Base-by-base conservation (phyloP, 2,113 vertebrate genomes). In the Rhynchopsitta pachyrhyncha region DNA sequence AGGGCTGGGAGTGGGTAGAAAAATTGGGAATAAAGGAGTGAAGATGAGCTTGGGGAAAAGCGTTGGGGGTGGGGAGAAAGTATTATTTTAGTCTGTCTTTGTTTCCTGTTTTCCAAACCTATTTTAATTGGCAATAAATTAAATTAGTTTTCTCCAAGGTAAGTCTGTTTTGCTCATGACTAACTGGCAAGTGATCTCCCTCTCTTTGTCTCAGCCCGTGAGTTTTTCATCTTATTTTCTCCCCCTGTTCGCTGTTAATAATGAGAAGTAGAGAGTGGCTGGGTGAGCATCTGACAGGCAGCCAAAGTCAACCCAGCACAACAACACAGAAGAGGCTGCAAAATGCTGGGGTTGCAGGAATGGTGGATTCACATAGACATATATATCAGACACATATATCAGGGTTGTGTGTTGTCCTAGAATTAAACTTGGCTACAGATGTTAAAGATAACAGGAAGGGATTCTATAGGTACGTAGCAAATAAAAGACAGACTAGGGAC, bases 151-250 rank as follows among this genome's bases (percentile, higher is more conserved):
- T 76, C n/a, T 73, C 17, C 1, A 17, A 52, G 17, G 17, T 35
- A 17, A 27, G 11, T 59, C 12, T 64, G 1, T 64, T 94, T 92
- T 47, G 11, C 52, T 31, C 15, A 18, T 39, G 73, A 47, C 1
- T 2, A 80, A 18, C 1, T 27, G 9, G 3, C 9, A 33, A 78
- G 20, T 14, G 17, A 66, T 25, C 5, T 89, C 27, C 7, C 22
- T 29, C 15, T 39, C 19, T 73, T 88, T 85, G 28, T n/a, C n/a
- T 63, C 0, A 0, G 6, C 24, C 41, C 6, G 0, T 2, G 10
- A 71, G 25, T 6, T 46, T 68, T 86, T 33, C 6, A 20, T 17
- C 13, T 37, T 35, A 2, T 41, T 76, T 76, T 33, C 6, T 53
- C 7, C 5, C 17, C 4, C 28, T 5, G 10, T 59, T 59, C 5